Evolutionary conservation across 2,888 invertebrate species (phyloP).

Genomic region (Meganola albula): DNA sequence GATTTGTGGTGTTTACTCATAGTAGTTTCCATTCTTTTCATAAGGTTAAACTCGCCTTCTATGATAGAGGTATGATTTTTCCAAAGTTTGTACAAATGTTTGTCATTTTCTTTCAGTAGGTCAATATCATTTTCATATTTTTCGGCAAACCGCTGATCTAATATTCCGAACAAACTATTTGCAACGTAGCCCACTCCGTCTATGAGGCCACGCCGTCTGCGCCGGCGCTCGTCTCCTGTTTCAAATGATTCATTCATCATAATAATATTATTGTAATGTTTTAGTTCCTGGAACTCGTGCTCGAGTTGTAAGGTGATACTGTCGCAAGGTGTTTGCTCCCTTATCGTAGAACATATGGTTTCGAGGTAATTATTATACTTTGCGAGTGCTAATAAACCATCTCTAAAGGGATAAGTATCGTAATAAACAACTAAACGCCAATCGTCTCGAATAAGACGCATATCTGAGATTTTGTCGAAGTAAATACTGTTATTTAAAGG

Average conservation of each 20-base stretch:
- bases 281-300: constrained; percentile 8
- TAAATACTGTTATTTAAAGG: background rate
- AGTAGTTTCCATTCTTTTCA: constrained; percentile 11
- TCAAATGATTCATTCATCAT: constrained; percentile 12
- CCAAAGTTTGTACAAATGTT: background rate
- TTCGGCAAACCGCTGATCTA: constrained; percentile 1
- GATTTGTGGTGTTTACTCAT: constrained; percentile 14
- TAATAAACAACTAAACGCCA: background rate
- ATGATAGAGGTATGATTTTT: constrained; percentile 18
- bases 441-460: background rate
- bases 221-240: constrained; percentile 6
- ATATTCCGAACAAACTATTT: constrained; percentile 4
- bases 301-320: constrained; percentile 1
- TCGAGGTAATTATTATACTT: background rate
- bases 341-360: background rate
- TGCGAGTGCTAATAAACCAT: background rate
- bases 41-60: constrained; percentile 18
- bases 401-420: background rate
- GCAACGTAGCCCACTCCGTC: constrained; percentile 13
- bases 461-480: background rate
- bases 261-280: too few species aligned
- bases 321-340: background rate
- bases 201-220: constrained; percentile 4
- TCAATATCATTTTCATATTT: background rate
- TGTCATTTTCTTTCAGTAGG: background rate